A percentile compares a stretch with the other conserved stretches of the same genome.
Conservation (phyloP, 2,888 invertebrate species). For the Dicycla oo region DNA sequence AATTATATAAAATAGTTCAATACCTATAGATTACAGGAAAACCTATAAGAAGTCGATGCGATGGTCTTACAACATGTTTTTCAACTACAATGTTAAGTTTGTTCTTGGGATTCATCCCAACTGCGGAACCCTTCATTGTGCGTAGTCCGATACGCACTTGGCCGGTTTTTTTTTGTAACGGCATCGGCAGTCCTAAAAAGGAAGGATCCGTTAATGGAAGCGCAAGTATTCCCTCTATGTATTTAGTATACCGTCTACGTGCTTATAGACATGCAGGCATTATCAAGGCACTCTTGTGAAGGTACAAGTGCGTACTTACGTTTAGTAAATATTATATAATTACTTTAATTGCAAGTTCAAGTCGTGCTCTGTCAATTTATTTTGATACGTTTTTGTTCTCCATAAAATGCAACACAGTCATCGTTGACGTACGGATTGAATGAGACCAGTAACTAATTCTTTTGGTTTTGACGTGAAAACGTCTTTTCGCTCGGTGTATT, state of each 20-base stretch:
- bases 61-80: too few relatives aligned
- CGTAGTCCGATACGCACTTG: too few relatives aligned
- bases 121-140: too few relatives aligned
- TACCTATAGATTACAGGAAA: too few relatives aligned
- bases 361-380: too few relatives aligned
- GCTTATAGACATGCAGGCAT: conserved; percentile 44
- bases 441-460: neutral
- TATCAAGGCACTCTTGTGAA: conserved; percentile 13
- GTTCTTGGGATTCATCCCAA: too few relatives aligned
- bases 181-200: conserved; percentile 18
- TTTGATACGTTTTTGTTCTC: neutral
- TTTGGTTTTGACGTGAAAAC: neutral
- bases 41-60: too few relatives aligned
- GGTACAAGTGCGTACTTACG: conserved; percentile 1
- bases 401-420: neutral
- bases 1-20: too few relatives aligned
- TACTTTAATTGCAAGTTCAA: neutral
- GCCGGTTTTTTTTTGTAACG: too few relatives aligned
- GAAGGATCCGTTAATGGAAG: conserved; percentile 28
- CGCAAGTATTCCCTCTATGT: conserved; percentile 16
- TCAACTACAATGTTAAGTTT: too few relatives aligned
- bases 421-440: too few relatives aligned
- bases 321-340: neutral
- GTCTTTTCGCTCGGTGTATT: too few relatives aligned
- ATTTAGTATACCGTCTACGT: conserved; percentile 28